Conservation (phyloP, 1,140 invertebrate genomes). For the Drosophila novamexicana region DNA sequence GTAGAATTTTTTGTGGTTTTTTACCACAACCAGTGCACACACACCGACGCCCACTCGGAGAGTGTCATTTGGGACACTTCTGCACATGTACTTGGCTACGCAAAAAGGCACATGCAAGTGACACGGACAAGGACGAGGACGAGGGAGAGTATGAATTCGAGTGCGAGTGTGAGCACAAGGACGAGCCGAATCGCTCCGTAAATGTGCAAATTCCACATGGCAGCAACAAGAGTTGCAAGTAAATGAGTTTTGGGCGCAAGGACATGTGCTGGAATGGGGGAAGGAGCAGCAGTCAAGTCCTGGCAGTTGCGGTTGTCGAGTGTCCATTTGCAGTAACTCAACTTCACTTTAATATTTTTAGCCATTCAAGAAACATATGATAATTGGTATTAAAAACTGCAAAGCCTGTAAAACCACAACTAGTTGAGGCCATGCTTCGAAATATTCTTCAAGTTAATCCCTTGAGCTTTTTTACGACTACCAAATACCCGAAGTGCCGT, state of each 20-base stretch:
- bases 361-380: conserved; percentile 3
- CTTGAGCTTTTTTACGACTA: conserved; percentile 9
- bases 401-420: conserved; percentile 5
- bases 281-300: background rate
- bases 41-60: conserved; percentile 45
- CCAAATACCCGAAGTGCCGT: conserved; percentile 6
- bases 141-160: background rate
- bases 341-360: conserved; percentile 29
- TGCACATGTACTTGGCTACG: conserved; percentile 73
- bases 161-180: conserved; percentile 6
- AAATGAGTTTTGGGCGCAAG: conserved; percentile 33
- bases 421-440: background rate
- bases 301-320: conserved; percentile 31
- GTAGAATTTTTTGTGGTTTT: conserved; percentile 56
- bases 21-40: conserved; percentile 22
- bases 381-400: conserved; percentile 33
- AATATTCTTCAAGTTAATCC: background rate
- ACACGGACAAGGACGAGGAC: conserved; percentile 39
- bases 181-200: conserved; percentile 14
- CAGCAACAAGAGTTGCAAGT: conserved; percentile 21
- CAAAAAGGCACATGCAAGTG: conserved; percentile 77
- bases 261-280: background rate
- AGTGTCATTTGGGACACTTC: conserved; percentile 73
- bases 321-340: conserved; percentile 39
- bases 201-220: conserved; percentile 44